Evolutionary conservation across 2,797 vertebrate genomes (phyloP).

Genomic region (Hippoglossus hippoglossus): DNA sequence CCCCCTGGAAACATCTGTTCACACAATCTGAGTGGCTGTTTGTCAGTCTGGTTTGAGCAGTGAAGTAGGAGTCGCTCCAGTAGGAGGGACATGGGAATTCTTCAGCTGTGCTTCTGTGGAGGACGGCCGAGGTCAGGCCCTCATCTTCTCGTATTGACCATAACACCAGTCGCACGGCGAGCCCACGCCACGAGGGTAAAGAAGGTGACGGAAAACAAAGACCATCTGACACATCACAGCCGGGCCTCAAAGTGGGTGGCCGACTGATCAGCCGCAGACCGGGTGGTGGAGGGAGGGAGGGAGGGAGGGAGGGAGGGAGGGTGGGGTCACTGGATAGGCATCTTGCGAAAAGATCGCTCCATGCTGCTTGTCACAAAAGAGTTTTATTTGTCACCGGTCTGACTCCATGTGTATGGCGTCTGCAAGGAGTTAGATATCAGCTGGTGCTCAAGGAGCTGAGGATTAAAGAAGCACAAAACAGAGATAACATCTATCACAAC

Average conservation of each 20-base stretch:
- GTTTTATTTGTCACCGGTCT: not conserved
- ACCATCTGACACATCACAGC: conserved; percentile 59
- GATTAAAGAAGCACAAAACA: conserved; percentile 42
- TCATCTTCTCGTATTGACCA: conserved; percentile 56
- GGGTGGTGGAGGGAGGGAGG: conserved; percentile 1
- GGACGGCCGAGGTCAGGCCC: conserved; percentile 41
- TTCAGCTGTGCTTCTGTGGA: conserved; percentile 35
- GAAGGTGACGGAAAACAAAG: conserved; percentile 66
- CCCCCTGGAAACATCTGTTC: conserved; percentile 69
- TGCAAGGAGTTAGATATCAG: conserved; percentile 30
- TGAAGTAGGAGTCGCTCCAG: conserved; percentile 34
- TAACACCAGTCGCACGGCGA: conserved; percentile 35
- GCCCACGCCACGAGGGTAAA: conserved; percentile 25
- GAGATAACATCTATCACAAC: conserved; percentile 23
- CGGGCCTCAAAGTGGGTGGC: conserved; percentile 71
- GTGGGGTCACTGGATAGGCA: conserved; percentile 26
- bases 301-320: not conserved
- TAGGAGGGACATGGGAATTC: conserved; percentile 18
- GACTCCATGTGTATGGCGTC: conserved; percentile 19
- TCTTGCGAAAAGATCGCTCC: conserved; percentile 45
- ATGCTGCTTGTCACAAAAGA: conserved; percentile 32
- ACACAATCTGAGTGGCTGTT: conserved; percentile 40
- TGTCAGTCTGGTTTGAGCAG: conserved; percentile 43
- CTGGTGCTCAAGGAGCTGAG: conserved; percentile 16
- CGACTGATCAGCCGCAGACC: conserved; percentile 13